These are phyloP conservation scores for Choloepus didactylus DNA, from an alignment of 2,797 vertebrate species.

Conservation along the genomic window DNA sequence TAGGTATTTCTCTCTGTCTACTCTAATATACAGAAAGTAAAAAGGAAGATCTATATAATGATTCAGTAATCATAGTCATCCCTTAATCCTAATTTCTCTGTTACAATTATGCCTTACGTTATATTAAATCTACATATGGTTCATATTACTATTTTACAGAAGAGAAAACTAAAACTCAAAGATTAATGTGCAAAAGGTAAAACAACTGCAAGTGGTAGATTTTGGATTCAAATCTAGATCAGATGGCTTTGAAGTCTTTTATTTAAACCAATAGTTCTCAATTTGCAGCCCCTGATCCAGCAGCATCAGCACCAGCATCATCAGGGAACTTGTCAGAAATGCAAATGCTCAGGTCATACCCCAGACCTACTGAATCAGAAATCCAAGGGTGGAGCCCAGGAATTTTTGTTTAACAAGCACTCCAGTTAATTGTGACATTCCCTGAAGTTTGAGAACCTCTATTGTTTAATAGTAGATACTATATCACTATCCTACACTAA, in stretches of 20 bases:
- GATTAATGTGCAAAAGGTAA: not conserved
- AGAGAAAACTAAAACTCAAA: not conserved
- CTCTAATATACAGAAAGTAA: no score
- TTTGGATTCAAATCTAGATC: no score
- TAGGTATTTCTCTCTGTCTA: no score
- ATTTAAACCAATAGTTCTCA: not conserved
- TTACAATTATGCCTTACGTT: not conserved
- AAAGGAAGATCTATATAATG: no score
- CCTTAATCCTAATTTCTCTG: no score
- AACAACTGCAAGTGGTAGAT: not conserved
- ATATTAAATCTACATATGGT: not conserved
- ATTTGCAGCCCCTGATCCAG: not conserved
- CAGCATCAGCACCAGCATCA: not conserved
- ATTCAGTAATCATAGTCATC: no score
- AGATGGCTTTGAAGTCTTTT: not conserved
- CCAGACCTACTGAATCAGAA: constrained; percentile 16
- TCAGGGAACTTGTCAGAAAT: not conserved
- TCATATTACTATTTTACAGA: not conserved
- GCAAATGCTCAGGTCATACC: not conserved
- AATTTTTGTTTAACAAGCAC: not conserved
- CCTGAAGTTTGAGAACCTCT: not conserved
- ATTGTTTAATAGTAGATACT: no score
- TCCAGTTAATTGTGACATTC: not conserved
- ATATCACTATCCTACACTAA: not conserved
- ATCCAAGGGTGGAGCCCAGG: not conserved